Evolutionary conservation across 2,888 invertebrate genomes (phyloP), one percentile per base, ranked within the genome.

Genomic region (Drosophila monieri): DNA sequence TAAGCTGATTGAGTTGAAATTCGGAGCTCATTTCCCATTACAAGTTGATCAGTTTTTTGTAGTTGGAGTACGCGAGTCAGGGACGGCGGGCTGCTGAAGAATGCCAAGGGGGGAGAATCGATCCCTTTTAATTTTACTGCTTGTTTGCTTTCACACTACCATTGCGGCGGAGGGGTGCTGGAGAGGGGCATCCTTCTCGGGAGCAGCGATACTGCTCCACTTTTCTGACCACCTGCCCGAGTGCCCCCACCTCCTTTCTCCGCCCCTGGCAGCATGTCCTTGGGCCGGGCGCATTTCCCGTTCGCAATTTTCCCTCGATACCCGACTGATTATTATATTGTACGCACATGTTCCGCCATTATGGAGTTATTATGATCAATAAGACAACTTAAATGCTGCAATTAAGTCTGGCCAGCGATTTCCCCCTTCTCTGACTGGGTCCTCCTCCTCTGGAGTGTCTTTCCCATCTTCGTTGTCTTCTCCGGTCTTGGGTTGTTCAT

Each of bases 311-410:
- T 85, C 84, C 85, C 85, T 85, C 87, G 74, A 69, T 77, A 61
- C 77, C 62, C 65, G 83, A 58, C 80, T 80, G 80, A 85, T 87
- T 81, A 78, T 88, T 80, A 89, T 89, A 88, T 85, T 89, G 88
- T 88, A 81, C 89, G 90, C 89, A 88, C 88, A 90, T 90, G 90
- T 90, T 91, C 90, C 91, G 90, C 90, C 91, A 90, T 90, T 90
- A 90, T 90, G 90, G 91, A 90, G 91, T 90, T 91, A 90, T 90
- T 90, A 90, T 91, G 90, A 91, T 90, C 90, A 90, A 90, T 90
- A 90, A 90, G 91, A 90, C 90, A 89, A 87, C 88, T 91, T 91
- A 90, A 90, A 90, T 89, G 90, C 88, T 90, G 90, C 91, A 90
- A 90, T 90, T 90, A 90, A 90, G 89, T 90, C 83, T 74, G 80